Conservation (phyloP, 2,113 vertebrate genomes). For the Centrocercus urophasianus region DNA sequence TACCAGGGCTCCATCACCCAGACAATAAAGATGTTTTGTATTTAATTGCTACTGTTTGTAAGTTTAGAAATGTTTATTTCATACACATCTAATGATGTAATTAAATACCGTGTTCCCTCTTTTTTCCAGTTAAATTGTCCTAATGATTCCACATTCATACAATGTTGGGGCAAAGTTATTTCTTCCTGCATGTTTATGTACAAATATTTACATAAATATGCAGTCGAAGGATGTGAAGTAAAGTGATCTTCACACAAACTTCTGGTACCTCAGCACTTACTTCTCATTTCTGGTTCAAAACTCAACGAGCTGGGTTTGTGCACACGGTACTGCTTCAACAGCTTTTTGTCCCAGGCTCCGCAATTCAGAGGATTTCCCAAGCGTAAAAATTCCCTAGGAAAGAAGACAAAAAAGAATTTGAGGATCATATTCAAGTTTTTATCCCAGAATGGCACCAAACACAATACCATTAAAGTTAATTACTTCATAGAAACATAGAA, state of each 20-base stretch:
- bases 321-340: conserved; percentile 93
- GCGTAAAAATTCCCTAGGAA: conserved; percentile 92
- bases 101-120: background rate
- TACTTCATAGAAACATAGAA: no score
- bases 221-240: background rate
- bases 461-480: background rate
- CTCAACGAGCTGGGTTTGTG: conserved; percentile 97
- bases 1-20: background rate
- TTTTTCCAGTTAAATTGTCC: background rate
- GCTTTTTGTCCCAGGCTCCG: conserved; percentile 97
- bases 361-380: conserved; percentile 97
- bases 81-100: background rate
- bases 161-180: rapidly evolving
- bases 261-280: conserved; percentile 79
- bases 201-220: background rate
- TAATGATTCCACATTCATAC: background rate
- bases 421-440: background rate
- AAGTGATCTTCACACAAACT: background rate
- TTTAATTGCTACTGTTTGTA: background rate
- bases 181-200: background rate
- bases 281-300: conserved; percentile 94
- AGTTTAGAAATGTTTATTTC: background rate
- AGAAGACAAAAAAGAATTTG: background rate
- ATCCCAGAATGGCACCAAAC: background rate
- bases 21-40: background rate